These are phyloP conservation scores for Metopia argyrocephala DNA, from an alignment of 2,888 invertebrate species.

Conservation along the genomic window DNA sequence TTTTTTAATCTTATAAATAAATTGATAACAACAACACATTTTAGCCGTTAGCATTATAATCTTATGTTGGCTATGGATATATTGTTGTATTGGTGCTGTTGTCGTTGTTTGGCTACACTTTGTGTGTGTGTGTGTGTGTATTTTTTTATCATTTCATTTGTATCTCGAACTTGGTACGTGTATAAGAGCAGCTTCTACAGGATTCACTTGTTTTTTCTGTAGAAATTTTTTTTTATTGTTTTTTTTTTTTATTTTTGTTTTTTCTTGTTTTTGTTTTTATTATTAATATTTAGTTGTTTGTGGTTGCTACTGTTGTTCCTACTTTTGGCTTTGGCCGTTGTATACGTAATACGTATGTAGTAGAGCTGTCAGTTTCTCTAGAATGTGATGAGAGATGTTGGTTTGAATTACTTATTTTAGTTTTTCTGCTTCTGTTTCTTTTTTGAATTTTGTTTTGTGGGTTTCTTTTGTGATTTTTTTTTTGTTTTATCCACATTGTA, in stretches of 20 bases:
- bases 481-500: background rate
- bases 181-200: constrained; percentile 4
- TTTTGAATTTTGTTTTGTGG: background rate
- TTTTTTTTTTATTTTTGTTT: background rate
- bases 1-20: constrained; percentile 4
- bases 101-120: background rate
- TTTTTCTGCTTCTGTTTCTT: constrained; percentile 5
- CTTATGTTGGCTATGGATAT: constrained; percentile 12
- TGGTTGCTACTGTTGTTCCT: constrained; percentile 7
- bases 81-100: background rate
- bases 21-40: constrained; percentile 4
- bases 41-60: constrained; percentile 54
- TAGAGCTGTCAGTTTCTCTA: constrained; percentile 1
- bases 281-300: too few species aligned
- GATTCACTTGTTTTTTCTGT: background rate
- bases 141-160: constrained; percentile 9
- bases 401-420: constrained; percentile 29
- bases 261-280: background rate
- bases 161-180: constrained; percentile 11
- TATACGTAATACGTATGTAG: background rate
- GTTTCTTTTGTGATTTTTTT: background rate
- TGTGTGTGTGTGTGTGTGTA: background rate
- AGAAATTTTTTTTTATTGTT: background rate
- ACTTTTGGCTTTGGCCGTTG: constrained; percentile 12
- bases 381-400: constrained; percentile 16